phyloP scores from a whole-genome alignment of 92 coral and sea anemone species.

The Plumapathes pennacea region DNA sequence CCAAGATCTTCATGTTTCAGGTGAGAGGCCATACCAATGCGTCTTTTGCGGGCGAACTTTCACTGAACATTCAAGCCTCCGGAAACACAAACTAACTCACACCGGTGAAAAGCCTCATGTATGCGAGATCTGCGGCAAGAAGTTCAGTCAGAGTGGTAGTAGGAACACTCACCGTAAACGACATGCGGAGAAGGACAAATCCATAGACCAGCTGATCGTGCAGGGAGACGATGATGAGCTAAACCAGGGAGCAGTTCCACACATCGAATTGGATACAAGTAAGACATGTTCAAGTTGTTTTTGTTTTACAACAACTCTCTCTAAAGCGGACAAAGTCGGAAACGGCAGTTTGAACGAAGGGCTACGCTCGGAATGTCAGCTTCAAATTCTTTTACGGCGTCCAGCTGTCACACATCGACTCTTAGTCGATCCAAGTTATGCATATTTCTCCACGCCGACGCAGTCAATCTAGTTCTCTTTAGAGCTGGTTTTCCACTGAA shows the following conservation, averaged over 20 bases:
- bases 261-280: slow-evolving; percentile 6
- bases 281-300: neutral
- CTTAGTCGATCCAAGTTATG: too few relatives aligned
- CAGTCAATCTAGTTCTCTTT: too few relatives aligned
- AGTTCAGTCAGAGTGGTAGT: slow-evolving; percentile 89
- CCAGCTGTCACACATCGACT: too few relatives aligned
- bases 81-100: slow-evolving; percentile 81
- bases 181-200: slow-evolving; percentile 23
- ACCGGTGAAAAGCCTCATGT: slow-evolving; percentile 85
- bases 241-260: slow-evolving; percentile 25
- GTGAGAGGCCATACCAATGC: slow-evolving; percentile 78
- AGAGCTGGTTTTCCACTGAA: too few relatives aligned
- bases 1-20: slow-evolving; percentile 14
- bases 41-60: slow-evolving; percentile 74
- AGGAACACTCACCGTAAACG: slow-evolving; percentile 82
- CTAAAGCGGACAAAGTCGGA: too few relatives aligned
- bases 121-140: slow-evolving; percentile 80
- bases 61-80: slow-evolving; percentile 87
- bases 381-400: too few relatives aligned
- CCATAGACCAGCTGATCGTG: slow-evolving; percentile 5
- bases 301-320: neutral
- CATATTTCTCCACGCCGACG: too few relatives aligned
- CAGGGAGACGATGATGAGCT: slow-evolving; percentile 43
- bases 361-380: too few relatives aligned
- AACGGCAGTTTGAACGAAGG: too few relatives aligned